A percentile compares a stretch with the other conserved stretches of the same genome.
Evolutionary conservation across 2,797 vertebrate species (phyloP).

Genomic region (Pangasius djambal): DNA sequence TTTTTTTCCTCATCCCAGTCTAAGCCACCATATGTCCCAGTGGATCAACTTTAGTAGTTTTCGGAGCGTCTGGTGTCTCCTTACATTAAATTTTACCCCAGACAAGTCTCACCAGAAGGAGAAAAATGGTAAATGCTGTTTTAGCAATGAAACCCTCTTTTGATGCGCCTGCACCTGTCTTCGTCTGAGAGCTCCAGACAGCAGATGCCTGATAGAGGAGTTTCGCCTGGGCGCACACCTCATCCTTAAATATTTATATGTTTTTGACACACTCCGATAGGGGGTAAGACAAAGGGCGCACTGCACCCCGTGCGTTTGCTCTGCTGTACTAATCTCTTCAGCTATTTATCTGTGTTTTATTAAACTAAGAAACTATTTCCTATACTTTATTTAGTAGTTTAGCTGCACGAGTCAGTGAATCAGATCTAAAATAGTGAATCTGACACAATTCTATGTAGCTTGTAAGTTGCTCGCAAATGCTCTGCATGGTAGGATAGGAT

Average conservation of each 20-base stretch:
- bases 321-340: slow-evolving; percentile 64
- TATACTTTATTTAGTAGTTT: not conserved
- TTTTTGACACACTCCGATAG: slow-evolving; percentile 88
- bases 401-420: not conserved
- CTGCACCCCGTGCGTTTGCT: slow-evolving; percentile 72
- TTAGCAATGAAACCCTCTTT: slow-evolving; percentile 97
- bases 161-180: slow-evolving; percentile 96
- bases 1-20: slow-evolving; percentile 26
- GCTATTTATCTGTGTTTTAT: slow-evolving; percentile 63
- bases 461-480: not conserved
- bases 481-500: slow-evolving; percentile 5
- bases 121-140: slow-evolving; percentile 84
- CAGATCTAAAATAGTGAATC: not conserved
- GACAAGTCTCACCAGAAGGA: slow-evolving; percentile 76
- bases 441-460: not conserved
- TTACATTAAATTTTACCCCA: slow-evolving; percentile 80
- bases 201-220: slow-evolving; percentile 89
- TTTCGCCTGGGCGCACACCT: slow-evolving; percentile 85
- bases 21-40: slow-evolving; percentile 78
- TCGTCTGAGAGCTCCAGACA: slow-evolving; percentile 87
- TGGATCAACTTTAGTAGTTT: slow-evolving; percentile 81
- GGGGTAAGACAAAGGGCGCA: slow-evolving; percentile 86
- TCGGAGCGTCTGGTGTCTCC: slow-evolving; percentile 76
- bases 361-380: not conserved
- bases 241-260: slow-evolving; percentile 99